Percentiles rank a stretch among this genome's conserved stretches.
phyloP scores from a whole-genome alignment of 2,888 invertebrate species.

The Fragum fragum region DNA sequence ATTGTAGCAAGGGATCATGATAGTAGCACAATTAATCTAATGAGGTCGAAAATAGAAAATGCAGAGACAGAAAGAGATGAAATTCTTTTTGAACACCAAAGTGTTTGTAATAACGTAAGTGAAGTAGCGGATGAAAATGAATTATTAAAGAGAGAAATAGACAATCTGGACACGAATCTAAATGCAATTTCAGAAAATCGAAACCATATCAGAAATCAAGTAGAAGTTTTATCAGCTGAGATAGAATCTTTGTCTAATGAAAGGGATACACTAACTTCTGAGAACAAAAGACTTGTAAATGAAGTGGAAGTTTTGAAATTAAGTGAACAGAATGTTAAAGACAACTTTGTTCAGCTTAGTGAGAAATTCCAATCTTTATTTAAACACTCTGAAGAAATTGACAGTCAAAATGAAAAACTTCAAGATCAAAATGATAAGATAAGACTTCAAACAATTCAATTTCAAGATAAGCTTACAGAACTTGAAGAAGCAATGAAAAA shows the following conservation, averaged over 20 bases:
- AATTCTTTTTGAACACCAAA: constrained; percentile 44
- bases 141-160: constrained; percentile 43
- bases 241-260: constrained; percentile 35
- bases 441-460: constrained; percentile 16
- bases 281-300: constrained; percentile 22
- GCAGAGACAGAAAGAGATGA: constrained; percentile 34
- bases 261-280: constrained; percentile 29
- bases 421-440: constrained; percentile 39
- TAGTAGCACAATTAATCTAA: constrained; percentile 15
- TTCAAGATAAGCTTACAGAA: constrained; percentile 48
- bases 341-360: constrained; percentile 5
- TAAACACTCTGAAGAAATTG: constrained; percentile 32
- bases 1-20: constrained; percentile 25
- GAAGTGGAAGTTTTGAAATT: constrained; percentile 21
- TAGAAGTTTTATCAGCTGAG: constrained; percentile 63
- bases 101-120: constrained; percentile 39
- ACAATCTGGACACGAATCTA: constrained; percentile 44
- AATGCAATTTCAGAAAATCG: constrained; percentile 59
- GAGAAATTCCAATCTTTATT: constrained; percentile 2
- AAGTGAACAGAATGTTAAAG: constrained; percentile 1
- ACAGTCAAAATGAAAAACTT: constrained; percentile 18
- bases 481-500: constrained; percentile 43
- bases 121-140: constrained; percentile 40
- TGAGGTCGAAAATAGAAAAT: constrained; percentile 33
- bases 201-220: constrained; percentile 58